These are phyloP conservation scores for Dicentrarchus labrax DNA, from an alignment of 2,113 vertebrate genomes.

Conservation along the genomic window DNA sequence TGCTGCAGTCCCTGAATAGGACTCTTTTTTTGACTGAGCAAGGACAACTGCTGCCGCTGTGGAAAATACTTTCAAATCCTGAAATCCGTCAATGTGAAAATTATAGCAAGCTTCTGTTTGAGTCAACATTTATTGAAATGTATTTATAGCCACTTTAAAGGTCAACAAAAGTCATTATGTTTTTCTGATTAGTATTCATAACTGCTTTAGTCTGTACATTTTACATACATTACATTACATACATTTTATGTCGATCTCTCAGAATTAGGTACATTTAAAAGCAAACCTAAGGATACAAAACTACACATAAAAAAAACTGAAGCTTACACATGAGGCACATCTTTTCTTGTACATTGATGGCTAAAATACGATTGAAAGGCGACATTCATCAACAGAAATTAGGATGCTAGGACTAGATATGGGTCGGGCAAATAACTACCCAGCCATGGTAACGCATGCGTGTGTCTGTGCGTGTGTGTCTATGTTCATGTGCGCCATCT, in stretches of 20 bases:
- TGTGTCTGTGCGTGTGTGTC: slow-evolving; percentile 30
- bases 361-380: background rate
- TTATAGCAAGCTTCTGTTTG: background rate
- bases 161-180: background rate
- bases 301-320: background rate
- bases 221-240: too few relatives aligned
- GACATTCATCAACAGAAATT: background rate
- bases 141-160: background rate
- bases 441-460: slow-evolving; percentile 6
- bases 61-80: background rate
- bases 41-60: background rate
- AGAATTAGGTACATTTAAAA: background rate
- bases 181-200: background rate
- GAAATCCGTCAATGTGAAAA: background rate
- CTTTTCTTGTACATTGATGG: background rate
- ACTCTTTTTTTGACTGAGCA: background rate
- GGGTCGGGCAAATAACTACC: too few relatives aligned
- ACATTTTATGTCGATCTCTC: background rate
- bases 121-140: too few relatives aligned
- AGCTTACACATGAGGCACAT: too few relatives aligned
- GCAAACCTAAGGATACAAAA: too few relatives aligned
- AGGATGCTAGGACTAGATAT: background rate
- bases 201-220: too few relatives aligned
- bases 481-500: slow-evolving; percentile 22
- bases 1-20: background rate